These are phyloP conservation scores for Bothrops jararaca DNA, from an alignment of 2,113 vertebrate genomes.

Conservation along the genomic window DNA sequence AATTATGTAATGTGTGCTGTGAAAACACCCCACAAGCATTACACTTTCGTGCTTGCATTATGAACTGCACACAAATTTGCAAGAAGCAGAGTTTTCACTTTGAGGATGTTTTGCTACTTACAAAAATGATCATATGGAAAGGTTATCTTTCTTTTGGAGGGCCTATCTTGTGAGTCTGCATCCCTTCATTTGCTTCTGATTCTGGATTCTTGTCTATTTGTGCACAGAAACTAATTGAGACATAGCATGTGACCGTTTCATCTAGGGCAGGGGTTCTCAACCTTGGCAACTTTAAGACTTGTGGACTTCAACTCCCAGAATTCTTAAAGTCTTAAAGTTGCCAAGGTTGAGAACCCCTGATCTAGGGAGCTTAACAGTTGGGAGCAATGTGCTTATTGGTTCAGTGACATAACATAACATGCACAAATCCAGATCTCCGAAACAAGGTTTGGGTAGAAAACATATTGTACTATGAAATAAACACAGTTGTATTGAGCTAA, in stretches of 20 bases:
- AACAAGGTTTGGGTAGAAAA: background rate
- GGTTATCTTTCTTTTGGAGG: background rate
- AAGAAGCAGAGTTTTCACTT: background rate
- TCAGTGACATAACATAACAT: background rate
- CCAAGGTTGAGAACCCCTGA: too few relatives aligned
- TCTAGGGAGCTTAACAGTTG: background rate
- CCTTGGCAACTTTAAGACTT: too few relatives aligned
- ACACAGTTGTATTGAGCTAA: background rate
- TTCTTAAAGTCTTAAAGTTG: too few relatives aligned
- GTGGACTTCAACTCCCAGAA: too few relatives aligned
- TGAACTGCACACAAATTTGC: background rate
- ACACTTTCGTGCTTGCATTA: background rate
- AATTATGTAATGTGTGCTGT: background rate
- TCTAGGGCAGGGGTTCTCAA: too few relatives aligned
- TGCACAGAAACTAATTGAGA: background rate
- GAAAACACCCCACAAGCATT: background rate
- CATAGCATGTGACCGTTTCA: background rate
- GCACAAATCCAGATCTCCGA: background rate
- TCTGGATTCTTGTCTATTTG: background rate
- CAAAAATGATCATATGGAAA: background rate
- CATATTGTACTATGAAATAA: background rate
- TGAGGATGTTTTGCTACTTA: background rate
- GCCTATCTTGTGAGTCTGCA: background rate
- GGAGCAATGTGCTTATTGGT: background rate
- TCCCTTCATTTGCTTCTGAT: background rate